These are phyloP conservation scores for Sycophila texana DNA, from an alignment of 2,888 invertebrate genomes.

Conservation along the genomic window DNA sequence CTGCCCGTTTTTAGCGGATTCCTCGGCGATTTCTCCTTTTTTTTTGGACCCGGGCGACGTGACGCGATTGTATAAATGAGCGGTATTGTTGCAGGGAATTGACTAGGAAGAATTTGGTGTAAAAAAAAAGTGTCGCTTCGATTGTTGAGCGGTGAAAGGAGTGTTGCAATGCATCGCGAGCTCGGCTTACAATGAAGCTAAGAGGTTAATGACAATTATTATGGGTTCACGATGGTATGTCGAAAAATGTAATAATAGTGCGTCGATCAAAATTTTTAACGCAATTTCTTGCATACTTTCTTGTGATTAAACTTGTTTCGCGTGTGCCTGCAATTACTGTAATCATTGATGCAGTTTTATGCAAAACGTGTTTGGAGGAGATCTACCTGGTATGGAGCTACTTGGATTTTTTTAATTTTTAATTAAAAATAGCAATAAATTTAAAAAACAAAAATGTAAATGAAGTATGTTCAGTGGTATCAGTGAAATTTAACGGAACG, in stretches of 20 bases:
- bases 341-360: too few species aligned
- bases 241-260: slow-evolving; percentile 15
- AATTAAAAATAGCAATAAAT: too few species aligned
- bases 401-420: too few species aligned
- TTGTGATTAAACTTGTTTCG: too few species aligned
- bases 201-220: slow-evolving; percentile 42
- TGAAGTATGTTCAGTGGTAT: too few species aligned
- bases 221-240: not conserved
- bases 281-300: too few species aligned
- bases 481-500: too few species aligned
- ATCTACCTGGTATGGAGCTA: too few species aligned
- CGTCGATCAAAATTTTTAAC: too few species aligned
- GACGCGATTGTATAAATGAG: not conserved
- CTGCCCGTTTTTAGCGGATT: slow-evolving; percentile 10
- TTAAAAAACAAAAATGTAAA: too few species aligned
- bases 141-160: slow-evolving; percentile 31
- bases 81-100: not conserved
- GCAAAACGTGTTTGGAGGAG: too few species aligned
- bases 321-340: too few species aligned
- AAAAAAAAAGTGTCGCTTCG: slow-evolving; percentile 7
- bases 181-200: slow-evolving; percentile 31
- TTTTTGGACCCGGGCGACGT: not conserved
- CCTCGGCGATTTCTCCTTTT: not conserved
- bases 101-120: not conserved
- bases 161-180: slow-evolving; percentile 27